Evolutionary conservation across 2,113 vertebrate genomes (phyloP), one percentile per base, ranked within the genome.

Genomic region (Tetrao urogallus): DNA sequence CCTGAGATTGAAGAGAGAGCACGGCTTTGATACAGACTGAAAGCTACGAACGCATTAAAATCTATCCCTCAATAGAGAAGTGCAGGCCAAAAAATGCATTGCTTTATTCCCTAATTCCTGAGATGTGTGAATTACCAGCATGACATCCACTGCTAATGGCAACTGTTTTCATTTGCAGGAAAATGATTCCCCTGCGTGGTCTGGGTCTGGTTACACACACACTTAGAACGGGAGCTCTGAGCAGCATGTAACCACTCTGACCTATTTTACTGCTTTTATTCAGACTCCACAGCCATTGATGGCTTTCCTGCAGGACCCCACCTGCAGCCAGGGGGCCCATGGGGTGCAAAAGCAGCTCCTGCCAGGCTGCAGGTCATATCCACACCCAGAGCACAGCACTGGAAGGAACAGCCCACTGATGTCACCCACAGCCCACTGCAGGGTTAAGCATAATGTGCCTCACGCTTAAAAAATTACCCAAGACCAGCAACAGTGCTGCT

Each of bases 111-210:
- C 74, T 22, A 42, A 80, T 19, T 30, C 72, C 60, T 0, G 0
- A 77, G 82, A 40, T 4, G 40, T 16, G 48, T 45, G 4, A 28
- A 36, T 34, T 61, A 32, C 52, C 48, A 65, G 3, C 48, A 43
- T 1, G 82, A 4, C 47, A 12, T 7, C 67, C 5, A 48, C 27
- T 8, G 21, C 60, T 6, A 75, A 34, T 13, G 8, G 71, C 58
- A 45, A 22, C 36, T 9, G 18, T 0, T 89, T 5, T 6, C 5
- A 15, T 11, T 1, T 45, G 47, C 54, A 10, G 40, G 60, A 8
- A 57, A 58, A 27, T 0, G 0, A 42, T 27, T 63, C 5, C 21
- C 60, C 38, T 0, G 3, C 7, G 48, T 6, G 70, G 36, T 15
- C 84, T 19, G 12, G 66, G 71, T 36, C 48, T 56, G 42, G 14